Percentiles rank a stretch among this genome's conserved stretches.
Conservation (phyloP, 2,888 invertebrate species). For the Slavum lentiscoides region DNA sequence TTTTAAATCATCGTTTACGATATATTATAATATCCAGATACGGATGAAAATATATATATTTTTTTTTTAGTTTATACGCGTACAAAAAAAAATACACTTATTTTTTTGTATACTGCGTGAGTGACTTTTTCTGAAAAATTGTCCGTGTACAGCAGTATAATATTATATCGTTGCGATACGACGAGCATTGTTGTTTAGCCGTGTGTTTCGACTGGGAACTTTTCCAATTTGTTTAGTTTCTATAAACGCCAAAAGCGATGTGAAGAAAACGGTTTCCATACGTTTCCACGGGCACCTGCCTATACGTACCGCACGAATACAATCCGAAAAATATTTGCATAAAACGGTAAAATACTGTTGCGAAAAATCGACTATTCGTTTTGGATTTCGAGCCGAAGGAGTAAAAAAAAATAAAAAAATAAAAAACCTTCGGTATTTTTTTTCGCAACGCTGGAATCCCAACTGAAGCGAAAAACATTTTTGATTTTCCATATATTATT, state of each 20-base stretch:
- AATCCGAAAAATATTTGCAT: slow-evolving; percentile 35
- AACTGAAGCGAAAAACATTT: not conserved
- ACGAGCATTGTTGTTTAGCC: not conserved
- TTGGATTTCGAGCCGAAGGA: not conserved
- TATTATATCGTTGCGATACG: not conserved
- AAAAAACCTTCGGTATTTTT: not conserved
- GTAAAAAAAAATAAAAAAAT: not conserved
- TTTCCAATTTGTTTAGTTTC: slow-evolving; percentile 34
- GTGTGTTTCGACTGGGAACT: slow-evolving; percentile 17
- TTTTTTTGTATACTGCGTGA: no score
- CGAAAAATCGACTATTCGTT: not conserved
- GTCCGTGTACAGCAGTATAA: not conserved
- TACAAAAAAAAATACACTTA: not conserved
- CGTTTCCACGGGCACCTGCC: not conserved
- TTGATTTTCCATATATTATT: not conserved
- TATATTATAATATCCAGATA: no score
- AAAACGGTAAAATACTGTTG: slow-evolving; percentile 14
- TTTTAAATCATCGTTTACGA: not conserved
- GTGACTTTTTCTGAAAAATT: not conserved
- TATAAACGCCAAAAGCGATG: slow-evolving; percentile 2
- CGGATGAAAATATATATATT: not conserved
- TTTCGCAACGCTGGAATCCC: not conserved
- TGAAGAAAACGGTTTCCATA: not conserved
- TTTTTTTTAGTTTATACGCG: not conserved
- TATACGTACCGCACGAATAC: not conserved